phyloP scores from a whole-genome alignment of 2,888 invertebrate genomes.

The Xylota sylvarum region DNA sequence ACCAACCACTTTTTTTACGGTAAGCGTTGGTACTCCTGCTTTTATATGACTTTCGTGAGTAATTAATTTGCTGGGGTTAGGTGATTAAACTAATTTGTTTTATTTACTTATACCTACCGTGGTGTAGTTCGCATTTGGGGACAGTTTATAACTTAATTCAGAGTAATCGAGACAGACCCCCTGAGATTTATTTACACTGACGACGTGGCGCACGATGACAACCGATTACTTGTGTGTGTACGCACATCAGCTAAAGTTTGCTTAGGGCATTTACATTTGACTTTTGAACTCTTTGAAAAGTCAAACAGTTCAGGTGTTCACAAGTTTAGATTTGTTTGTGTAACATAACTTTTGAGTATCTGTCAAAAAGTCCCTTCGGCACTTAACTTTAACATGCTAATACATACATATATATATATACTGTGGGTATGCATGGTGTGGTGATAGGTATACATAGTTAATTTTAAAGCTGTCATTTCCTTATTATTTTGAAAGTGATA shows the following conservation, averaged over 20 bases:
- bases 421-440: background rate
- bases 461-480: conserved; percentile 48
- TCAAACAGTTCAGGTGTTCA: conserved; percentile 52
- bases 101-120: conserved; percentile 53
- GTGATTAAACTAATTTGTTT: conserved; percentile 64
- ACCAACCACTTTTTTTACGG: conserved; percentile 83
- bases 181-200: conserved; percentile 4
- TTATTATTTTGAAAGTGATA: conserved; percentile 26
- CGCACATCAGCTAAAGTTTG: conserved; percentile 34
- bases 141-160: conserved; percentile 46
- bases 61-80: conserved; percentile 60
- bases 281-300: conserved; percentile 63
- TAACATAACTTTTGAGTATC: conserved; percentile 9
- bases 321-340: conserved; percentile 26
- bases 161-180: conserved; percentile 21
- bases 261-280: conserved; percentile 42
- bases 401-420: background rate
- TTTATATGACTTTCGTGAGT: conserved; percentile 53
- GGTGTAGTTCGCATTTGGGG: conserved; percentile 10
- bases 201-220: background rate
- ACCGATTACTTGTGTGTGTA: background rate
- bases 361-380: conserved; percentile 31
- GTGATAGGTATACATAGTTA: conserved; percentile 21
- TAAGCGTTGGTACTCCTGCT: conserved; percentile 37
- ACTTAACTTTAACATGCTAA: conserved; percentile 35